These are phyloP conservation scores for Tipula helvola DNA, from an alignment of 2,888 invertebrate genomes.

Conservation along the genomic window DNA sequence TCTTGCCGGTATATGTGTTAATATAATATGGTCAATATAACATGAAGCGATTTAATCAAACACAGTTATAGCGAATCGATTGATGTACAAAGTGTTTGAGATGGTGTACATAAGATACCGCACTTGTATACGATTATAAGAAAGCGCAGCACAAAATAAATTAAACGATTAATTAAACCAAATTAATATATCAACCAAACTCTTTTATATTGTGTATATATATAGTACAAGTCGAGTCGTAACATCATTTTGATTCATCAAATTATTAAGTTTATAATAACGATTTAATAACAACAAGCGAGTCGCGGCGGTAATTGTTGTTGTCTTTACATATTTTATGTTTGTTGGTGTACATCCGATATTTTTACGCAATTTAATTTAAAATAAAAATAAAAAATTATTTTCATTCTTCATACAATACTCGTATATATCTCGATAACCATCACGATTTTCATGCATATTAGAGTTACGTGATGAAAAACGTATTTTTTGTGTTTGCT, in stretches of 20 bases:
- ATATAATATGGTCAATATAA: neutral
- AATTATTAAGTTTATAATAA: neutral
- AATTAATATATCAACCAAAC: neutral
- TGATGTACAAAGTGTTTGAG: neutral
- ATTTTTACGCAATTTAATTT: neutral
- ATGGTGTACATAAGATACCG: neutral
- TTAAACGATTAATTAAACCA: neutral
- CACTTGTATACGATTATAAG: neutral
- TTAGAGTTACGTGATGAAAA: neutral
- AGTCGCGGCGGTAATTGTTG: neutral
- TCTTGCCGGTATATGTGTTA: neutral
- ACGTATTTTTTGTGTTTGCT: neutral
- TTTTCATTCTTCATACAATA: neutral
- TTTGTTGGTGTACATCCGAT: neutral
- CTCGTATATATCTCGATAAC: neutral
- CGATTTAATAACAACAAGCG: neutral
- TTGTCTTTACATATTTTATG: neutral
- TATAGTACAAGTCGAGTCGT: neutral
- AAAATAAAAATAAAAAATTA: neutral
- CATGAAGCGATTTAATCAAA: neutral
- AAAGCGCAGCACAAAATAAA: neutral
- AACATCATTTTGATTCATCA: slow-evolving; percentile 4
- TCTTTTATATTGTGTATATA: neutral
- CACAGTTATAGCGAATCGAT: neutral
- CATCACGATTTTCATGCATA: neutral